These are phyloP conservation scores for Linyphia triangularis DNA, from an alignment of 2,888 invertebrate species.

Conservation along the genomic window DNA sequence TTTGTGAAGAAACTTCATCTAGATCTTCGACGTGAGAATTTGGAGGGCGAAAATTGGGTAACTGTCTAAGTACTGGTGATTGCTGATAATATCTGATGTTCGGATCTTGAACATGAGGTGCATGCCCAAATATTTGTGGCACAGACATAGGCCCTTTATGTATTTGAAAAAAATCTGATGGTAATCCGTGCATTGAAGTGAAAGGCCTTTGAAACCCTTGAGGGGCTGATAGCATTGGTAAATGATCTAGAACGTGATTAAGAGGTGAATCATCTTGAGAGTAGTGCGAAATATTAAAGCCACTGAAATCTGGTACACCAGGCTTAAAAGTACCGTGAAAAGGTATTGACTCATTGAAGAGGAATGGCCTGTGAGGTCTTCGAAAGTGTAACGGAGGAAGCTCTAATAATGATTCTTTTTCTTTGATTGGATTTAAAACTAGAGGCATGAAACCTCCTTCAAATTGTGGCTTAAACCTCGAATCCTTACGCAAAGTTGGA, in stretches of 20 bases:
- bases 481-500: not conserved
- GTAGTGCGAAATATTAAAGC: conserved; percentile 76
- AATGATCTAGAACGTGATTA: conserved; percentile 26
- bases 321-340: conserved; percentile 77
- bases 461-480: conserved; percentile 55
- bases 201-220: conserved; percentile 11
- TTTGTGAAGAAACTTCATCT: conserved; percentile 48
- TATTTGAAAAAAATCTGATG: conserved; percentile 23
- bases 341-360: conserved; percentile 77
- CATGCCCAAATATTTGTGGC: conserved; percentile 24
- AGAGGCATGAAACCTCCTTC: conserved; percentile 66
- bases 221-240: conserved; percentile 33
- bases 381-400: conserved; percentile 25
- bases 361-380: conserved; percentile 71
- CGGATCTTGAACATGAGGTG: conserved; percentile 4
- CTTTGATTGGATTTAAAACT: conserved; percentile 57
- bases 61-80: not conserved
- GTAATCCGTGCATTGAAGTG: conserved; percentile 17
- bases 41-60: conserved; percentile 21
- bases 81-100: not conserved
- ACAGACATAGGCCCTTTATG: not conserved
- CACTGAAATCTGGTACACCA: conserved; percentile 77
- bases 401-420: conserved; percentile 30
- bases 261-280: conserved; percentile 45
- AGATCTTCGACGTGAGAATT: conserved; percentile 32